Conservation (phyloP, 2,113 vertebrate genomes). For the Tachuris rubrigastra region DNA sequence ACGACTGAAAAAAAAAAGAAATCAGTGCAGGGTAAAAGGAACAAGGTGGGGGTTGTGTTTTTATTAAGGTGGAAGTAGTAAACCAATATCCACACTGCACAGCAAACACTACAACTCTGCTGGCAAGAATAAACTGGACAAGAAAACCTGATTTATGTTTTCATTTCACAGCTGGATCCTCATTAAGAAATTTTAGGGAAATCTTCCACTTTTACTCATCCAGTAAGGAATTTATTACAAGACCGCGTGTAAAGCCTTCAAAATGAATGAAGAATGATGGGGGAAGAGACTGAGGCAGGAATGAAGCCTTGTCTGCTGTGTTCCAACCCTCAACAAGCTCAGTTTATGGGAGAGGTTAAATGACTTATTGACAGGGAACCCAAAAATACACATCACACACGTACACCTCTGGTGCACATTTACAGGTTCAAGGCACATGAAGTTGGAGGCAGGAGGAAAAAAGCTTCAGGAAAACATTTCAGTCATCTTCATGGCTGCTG, state of each 20-base stretch:
- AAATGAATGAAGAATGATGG: neutral
- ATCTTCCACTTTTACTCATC: neutral
- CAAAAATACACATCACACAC: neutral
- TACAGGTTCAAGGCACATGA: neutral
- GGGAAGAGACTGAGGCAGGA: neutral
- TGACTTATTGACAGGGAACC: neutral
- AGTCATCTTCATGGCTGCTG: neutral
- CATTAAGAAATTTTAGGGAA: neutral
- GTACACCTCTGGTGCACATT: accelerated
- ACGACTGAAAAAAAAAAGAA: neutral
- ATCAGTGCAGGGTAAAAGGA: neutral
- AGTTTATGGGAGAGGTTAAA: neutral
- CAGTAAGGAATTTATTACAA: neutral
- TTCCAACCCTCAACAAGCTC: neutral
- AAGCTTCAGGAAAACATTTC: neutral
- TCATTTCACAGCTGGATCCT: neutral
- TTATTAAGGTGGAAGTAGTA: neutral
- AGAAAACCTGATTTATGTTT: neutral
- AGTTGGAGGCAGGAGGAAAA: neutral
- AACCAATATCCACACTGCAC: neutral
- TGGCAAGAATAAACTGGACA: neutral
- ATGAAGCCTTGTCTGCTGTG: neutral
- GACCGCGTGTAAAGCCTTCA: neutral
- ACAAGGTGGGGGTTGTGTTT: neutral
- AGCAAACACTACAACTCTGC: neutral